These are phyloP conservation scores for Furcula furcula DNA, from an alignment of 2,888 invertebrate genomes.

Conservation along the genomic window DNA sequence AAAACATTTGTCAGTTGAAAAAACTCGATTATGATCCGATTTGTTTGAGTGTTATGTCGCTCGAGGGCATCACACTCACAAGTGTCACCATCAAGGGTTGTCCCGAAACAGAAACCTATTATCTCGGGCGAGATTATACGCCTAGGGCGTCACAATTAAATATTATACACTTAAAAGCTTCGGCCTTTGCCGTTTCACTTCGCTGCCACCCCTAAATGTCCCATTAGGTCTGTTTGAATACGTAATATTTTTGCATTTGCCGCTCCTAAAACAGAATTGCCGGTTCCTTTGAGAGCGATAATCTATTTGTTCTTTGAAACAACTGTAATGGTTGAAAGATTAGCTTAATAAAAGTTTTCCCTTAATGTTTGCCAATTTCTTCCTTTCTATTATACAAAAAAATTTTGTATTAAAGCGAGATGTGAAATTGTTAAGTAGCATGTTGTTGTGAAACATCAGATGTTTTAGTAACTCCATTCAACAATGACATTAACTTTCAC, in stretches of 20 bases:
- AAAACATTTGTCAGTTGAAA: slow-evolving; percentile 64
- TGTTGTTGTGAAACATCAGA: slow-evolving; percentile 16
- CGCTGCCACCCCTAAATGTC: slow-evolving; percentile 82
- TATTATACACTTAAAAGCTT: slow-evolving; percentile 83
- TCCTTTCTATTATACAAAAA: slow-evolving; percentile 22
- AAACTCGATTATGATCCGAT: slow-evolving; percentile 78
- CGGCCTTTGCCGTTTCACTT: slow-evolving; percentile 82
- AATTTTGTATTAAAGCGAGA: slow-evolving; percentile 9
- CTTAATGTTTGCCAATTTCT: slow-evolving; percentile 55
- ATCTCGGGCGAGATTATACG: slow-evolving; percentile 82
- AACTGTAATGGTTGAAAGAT: slow-evolving; percentile 76
- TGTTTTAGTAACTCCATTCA: slow-evolving; percentile 30
- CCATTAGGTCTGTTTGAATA: slow-evolving; percentile 82
- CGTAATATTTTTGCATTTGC: slow-evolving; percentile 82
- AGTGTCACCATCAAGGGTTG: slow-evolving; percentile 78
- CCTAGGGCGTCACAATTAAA: slow-evolving; percentile 83
- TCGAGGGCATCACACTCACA: slow-evolving; percentile 73
- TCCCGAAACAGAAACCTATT: slow-evolving; percentile 82
- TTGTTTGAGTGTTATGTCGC: slow-evolving; percentile 73
- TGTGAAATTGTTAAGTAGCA: slow-evolving; percentile 12
- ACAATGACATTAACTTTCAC: slow-evolving; percentile 52
- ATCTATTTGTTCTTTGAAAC: slow-evolving; percentile 81
- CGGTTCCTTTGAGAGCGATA: slow-evolving; percentile 80
- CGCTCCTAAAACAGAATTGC: slow-evolving; percentile 78
- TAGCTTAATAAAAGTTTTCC: slow-evolving; percentile 65